Conservation (phyloP, 2,113 vertebrate genomes). For the Pseudorectes ferrugineus region DNA sequence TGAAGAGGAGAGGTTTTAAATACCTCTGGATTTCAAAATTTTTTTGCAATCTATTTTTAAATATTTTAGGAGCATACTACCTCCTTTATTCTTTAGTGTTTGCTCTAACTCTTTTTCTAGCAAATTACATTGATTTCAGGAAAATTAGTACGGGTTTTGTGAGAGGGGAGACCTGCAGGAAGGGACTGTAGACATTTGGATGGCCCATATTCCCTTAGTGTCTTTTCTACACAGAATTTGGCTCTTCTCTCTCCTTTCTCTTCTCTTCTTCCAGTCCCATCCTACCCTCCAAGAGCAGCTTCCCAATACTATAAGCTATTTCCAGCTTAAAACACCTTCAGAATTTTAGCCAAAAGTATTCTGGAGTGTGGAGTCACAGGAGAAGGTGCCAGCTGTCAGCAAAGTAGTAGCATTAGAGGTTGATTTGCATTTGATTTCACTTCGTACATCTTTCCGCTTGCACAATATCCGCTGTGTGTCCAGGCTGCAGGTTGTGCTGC, state of each 20-base stretch:
- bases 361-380: neutral
- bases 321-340: neutral
- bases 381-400: neutral
- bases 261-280: neutral
- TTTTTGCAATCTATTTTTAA: neutral
- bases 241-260: neutral
- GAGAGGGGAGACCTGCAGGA: neutral
- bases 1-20: neutral
- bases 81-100: neutral
- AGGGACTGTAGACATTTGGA: neutral
- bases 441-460: neutral
- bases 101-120: neutral
- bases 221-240: neutral
- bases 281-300: neutral
- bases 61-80: neutral
- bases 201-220: accelerated
- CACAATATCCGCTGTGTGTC: accelerated
- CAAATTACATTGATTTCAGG: neutral
- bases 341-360: neutral
- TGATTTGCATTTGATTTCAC: neutral
- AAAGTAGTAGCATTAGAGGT: neutral
- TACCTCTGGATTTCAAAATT: neutral
- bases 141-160: neutral
- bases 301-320: neutral
- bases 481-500: neutral